Conservation (phyloP, 2,113 vertebrate species). For the Glaucomys volans region DNA sequence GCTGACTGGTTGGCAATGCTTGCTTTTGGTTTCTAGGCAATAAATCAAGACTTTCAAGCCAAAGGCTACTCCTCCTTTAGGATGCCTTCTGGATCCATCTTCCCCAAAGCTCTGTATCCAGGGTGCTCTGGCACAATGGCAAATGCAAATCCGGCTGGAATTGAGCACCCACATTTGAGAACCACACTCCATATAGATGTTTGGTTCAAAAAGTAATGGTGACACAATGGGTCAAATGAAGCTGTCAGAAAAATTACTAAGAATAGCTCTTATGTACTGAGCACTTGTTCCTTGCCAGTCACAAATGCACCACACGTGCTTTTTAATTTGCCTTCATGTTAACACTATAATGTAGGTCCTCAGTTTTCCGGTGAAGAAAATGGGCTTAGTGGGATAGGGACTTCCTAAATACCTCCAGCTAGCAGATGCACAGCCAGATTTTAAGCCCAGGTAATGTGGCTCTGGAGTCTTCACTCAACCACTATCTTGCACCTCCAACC, state of each 20-base stretch:
- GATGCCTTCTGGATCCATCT: background rate
- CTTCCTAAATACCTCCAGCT: background rate
- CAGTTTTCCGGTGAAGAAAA: background rate
- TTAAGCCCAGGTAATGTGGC: background rate
- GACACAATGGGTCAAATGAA: conserved; percentile 69
- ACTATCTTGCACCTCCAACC: background rate
- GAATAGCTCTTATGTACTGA: background rate
- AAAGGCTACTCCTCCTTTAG: background rate
- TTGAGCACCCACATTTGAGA: conserved; percentile 29
- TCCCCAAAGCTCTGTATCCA: background rate
- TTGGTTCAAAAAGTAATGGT: conserved; percentile 54
- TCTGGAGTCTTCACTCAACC: background rate
- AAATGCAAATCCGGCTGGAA: conserved; percentile 44
- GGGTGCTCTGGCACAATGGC: background rate
- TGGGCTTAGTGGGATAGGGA: background rate
- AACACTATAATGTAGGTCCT: background rate
- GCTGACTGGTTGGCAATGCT: background rate
- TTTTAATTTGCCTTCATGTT: background rate
- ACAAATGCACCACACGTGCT: background rate
- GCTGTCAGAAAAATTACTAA: conserved; percentile 48
- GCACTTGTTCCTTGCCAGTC: background rate
- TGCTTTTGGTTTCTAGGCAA: conserved; percentile 25
- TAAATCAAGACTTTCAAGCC: background rate
- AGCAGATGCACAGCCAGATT: background rate
- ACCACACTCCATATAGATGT: conserved; percentile 51